These are phyloP conservation scores for Isotomurus palustris DNA, from an alignment of 2,888 invertebrate genomes.

Conservation along the genomic window DNA sequence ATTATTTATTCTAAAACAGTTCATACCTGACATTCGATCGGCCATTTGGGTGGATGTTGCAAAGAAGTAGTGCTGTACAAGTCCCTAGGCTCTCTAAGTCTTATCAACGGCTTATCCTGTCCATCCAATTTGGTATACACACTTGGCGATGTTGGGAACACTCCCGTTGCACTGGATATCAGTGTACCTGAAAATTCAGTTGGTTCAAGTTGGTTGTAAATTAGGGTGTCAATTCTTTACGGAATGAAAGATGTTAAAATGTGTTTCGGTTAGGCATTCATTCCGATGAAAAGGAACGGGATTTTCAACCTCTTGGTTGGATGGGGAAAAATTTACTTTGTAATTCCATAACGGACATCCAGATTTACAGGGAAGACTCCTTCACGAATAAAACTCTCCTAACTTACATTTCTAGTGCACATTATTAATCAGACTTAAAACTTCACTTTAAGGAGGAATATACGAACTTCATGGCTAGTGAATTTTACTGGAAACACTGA, in stretches of 20 bases:
- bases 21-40: conserved; percentile 83
- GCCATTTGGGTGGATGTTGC: conserved; percentile 79
- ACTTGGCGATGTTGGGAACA: conserved; percentile 15
- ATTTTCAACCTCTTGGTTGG: conserved; percentile 38
- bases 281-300: conserved; percentile 3
- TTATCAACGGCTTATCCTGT: conserved; percentile 60
- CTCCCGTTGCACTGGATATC: conserved; percentile 19
- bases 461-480: no score
- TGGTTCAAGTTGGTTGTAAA: no score
- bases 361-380: no score
- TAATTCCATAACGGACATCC: conserved; percentile 33
- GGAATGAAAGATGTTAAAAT: conserved; percentile 6
- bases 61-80: conserved; percentile 67
- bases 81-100: conserved; percentile 65
- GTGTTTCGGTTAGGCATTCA: conserved; percentile 15
- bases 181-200: conserved; percentile 12
- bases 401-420: no score
- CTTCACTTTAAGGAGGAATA: no score
- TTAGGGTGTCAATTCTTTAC: no score
- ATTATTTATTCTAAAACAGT: conserved; percentile 13
- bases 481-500: no score
- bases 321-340: conserved; percentile 46
- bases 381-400: no score
- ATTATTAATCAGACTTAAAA: no score
- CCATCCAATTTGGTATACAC: no score